Percentiles rank a stretch among this genome's conserved stretches.
Conservation (phyloP, 2,888 invertebrate species). For the Aphidius colemani region DNA sequence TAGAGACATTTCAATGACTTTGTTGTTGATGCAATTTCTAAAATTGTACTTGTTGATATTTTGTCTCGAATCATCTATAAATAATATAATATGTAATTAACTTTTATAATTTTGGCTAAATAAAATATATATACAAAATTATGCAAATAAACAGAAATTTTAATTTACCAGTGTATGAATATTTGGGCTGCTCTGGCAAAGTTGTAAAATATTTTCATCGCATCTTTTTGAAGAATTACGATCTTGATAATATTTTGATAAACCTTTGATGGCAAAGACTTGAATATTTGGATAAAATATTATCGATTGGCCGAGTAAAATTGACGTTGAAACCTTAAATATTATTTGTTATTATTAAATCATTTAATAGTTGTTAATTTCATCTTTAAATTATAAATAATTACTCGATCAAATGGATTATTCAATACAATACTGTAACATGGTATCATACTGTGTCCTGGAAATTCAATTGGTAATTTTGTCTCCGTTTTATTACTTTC, state of each 20-base stretch:
- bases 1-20: constrained; percentile 68
- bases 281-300: constrained; percentile 62
- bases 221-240: constrained; percentile 73
- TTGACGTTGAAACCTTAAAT: constrained; percentile 43
- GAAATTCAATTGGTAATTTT: constrained; percentile 63
- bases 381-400: background rate
- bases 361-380: background rate
- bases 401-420: constrained; percentile 52
- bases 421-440: constrained; percentile 55
- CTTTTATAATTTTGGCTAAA: no score
- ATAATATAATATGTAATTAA: no score
- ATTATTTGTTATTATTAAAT: constrained; percentile 12
- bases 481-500: constrained; percentile 67
- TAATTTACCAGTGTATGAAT: constrained; percentile 69
- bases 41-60: constrained; percentile 76
- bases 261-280: constrained; percentile 70
- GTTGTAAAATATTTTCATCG: constrained; percentile 70
- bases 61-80: constrained; percentile 73
- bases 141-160: constrained; percentile 29
- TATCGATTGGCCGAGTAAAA: constrained; percentile 47
- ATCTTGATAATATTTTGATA: constrained; percentile 71
- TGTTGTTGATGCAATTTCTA: constrained; percentile 71
- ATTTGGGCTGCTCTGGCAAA: constrained; percentile 71
- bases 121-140: no score
- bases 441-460: constrained; percentile 50